These are phyloP conservation scores for Nephrotoma appendiculata DNA, from an alignment of 2,888 invertebrate genomes.

Conservation along the genomic window DNA sequence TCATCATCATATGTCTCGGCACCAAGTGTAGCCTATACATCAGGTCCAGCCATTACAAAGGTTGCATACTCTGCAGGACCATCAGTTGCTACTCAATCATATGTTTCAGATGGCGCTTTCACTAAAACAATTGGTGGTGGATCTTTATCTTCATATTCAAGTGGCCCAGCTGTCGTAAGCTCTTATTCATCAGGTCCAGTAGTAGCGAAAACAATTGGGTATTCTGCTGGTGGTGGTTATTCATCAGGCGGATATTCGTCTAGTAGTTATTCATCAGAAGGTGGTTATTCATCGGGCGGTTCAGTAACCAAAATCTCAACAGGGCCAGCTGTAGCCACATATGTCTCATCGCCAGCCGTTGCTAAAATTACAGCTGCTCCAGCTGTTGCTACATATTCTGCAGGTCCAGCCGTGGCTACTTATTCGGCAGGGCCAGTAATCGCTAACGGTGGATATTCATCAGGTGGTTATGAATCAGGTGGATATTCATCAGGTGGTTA, in stretches of 20 bases:
- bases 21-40: slow-evolving; percentile 11
- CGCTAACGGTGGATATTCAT: slow-evolving; percentile 17
- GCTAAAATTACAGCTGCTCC: slow-evolving; percentile 9
- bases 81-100: slow-evolving; percentile 9
- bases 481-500: slow-evolving; percentile 25
- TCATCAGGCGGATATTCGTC: slow-evolving; percentile 11
- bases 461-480: slow-evolving; percentile 29
- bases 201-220: slow-evolving; percentile 9
- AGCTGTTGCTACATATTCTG: slow-evolving; percentile 10
- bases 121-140: slow-evolving; percentile 13
- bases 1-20: slow-evolving; percentile 8
- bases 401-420: slow-evolving; percentile 13
- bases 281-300: slow-evolving; percentile 13
- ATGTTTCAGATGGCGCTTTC: slow-evolving; percentile 11
- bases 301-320: slow-evolving; percentile 15
- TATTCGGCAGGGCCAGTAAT: slow-evolving; percentile 10
- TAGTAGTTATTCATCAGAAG: slow-evolving; percentile 7
- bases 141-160: slow-evolving; percentile 13
- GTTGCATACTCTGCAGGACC: slow-evolving; percentile 8
- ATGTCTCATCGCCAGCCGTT: neutral
- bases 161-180: slow-evolving; percentile 14
- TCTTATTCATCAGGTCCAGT: slow-evolving; percentile 9
- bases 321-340: slow-evolving; percentile 28
- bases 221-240: slow-evolving; percentile 10
- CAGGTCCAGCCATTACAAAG: slow-evolving; percentile 15